Evolutionary conservation across 2,888 invertebrate species (phyloP).

Genomic region (Schizaphis graminum): DNA sequence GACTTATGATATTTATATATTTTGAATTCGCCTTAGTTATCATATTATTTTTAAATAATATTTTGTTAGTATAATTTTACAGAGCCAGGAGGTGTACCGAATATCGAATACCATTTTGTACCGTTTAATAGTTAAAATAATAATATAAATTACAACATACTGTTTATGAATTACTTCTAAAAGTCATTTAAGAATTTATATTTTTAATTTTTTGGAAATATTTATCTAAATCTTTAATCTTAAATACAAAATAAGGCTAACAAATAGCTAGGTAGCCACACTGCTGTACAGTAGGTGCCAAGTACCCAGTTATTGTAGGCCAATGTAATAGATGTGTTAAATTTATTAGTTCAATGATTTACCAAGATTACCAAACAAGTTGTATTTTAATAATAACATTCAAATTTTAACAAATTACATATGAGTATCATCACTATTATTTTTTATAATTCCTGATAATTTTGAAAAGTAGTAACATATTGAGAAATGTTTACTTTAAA

Average conservation of each 20-base stretch:
- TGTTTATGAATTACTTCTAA: not conserved
- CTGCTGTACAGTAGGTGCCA: not conserved
- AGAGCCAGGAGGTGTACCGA: not conserved
- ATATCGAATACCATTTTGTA: not conserved
- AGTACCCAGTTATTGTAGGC: not conserved
- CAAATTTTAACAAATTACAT: not conserved
- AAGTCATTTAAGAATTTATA: not conserved
- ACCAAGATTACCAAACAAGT: not conserved
- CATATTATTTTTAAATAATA: not conserved
- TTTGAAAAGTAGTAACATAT: too few species aligned
- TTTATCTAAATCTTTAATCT: not conserved
- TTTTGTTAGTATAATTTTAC: not conserved
- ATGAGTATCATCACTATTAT: too few species aligned
- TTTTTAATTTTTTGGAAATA: not conserved
- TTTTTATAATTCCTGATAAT: too few species aligned
- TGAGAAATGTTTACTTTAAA: too few species aligned
- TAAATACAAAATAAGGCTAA: not conserved
- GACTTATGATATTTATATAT: not conserved
- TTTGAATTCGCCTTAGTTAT: not conserved
- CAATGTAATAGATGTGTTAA: not conserved
- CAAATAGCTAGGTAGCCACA: not conserved
- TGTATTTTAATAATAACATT: not conserved
- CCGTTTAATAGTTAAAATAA: not conserved
- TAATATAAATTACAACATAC: not conserved
- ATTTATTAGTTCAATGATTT: not conserved